These are phyloP conservation scores for Cuniculus paca DNA, from an alignment of 2,797 vertebrate species.

Conservation along the genomic window DNA sequence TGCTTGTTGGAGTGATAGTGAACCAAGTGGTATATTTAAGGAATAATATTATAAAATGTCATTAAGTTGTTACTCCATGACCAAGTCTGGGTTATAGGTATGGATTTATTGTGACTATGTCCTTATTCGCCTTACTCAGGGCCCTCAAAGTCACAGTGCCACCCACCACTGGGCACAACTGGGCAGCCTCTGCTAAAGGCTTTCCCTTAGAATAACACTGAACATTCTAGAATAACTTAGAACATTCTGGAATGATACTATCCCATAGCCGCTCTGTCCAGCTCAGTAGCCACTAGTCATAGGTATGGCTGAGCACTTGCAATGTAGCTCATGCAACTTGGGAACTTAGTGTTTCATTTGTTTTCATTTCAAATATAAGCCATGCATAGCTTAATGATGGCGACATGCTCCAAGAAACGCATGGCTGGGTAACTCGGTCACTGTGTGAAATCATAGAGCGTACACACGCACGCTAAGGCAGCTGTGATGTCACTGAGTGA, in stretches of 20 bases:
- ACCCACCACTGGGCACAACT: not conserved
- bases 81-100: fast-evolving
- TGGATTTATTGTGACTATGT: not conserved
- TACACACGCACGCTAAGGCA: not conserved
- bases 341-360: not conserved
- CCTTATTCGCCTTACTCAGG: not conserved
- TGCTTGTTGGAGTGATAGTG: not conserved
- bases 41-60: not conserved
- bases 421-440: not conserved
- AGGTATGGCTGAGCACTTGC: not conserved
- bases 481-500: conserved; percentile 14
- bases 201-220: not conserved
- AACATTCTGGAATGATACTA: not conserved
- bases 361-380: not conserved
- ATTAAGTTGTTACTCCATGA: not conserved
- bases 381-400: not conserved
- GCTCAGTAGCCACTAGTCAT: not conserved
- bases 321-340: not conserved
- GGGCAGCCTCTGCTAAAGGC: not conserved
- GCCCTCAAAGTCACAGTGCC: not conserved
- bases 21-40: not conserved
- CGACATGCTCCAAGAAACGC: not conserved
- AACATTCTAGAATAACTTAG: not conserved
- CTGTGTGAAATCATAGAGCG: not conserved
- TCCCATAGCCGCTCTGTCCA: not conserved